Base-by-base conservation (phyloP, 2,888 invertebrate species). In the Tortrix viridana region DNA sequence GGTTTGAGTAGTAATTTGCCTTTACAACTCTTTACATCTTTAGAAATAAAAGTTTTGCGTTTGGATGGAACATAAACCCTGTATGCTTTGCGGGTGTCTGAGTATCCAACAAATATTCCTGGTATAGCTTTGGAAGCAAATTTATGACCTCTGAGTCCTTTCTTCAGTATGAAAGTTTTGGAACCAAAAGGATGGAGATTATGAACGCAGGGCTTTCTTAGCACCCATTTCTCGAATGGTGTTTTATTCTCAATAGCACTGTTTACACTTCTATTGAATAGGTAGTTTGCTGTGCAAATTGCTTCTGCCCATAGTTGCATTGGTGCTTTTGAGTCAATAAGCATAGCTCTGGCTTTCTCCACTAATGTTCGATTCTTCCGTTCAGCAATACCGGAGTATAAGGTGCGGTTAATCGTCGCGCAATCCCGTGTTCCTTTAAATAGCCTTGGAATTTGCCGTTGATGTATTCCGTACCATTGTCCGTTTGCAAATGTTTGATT, bases 131-230 rank as follows among this genome's bases (percentile, higher is more conserved):
- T 48, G 9, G 48, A 48, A 26, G 23, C 14, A n/a, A 48, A 48
- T 9, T 48, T 48, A 9, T n/a, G 14, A 23, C 5, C 23, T n/a
- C 23, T 1, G 14, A 16, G 22, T 6, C 48, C 48, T 48, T 48
- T 48, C 26, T 23, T 48, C 23, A 48, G 26, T 22, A 48, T 23
- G 6, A 48, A 48, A 6, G 49, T 32, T 18, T 37, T 50, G 49
- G n/a, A n/a, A n/a, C n/a, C n/a, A n/a, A n/a, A n/a, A n/a, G n/a
- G n/a, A n/a, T n/a, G n/a, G n/a, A n/a, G n/a, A 12, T 50, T 26
- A 32, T 26, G 18, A 19, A 32, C 5, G 18, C 32, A 50, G 18
- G 49, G 49, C 7, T 48, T 48, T 16, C 48, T n/a, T n/a, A 22
- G 23, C 16, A 48, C 26, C 48, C 48, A 48, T 16, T 16, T 22